phyloP scores from a whole-genome alignment of 2,113 vertebrate species.

The Crotalus tigris region DNA sequence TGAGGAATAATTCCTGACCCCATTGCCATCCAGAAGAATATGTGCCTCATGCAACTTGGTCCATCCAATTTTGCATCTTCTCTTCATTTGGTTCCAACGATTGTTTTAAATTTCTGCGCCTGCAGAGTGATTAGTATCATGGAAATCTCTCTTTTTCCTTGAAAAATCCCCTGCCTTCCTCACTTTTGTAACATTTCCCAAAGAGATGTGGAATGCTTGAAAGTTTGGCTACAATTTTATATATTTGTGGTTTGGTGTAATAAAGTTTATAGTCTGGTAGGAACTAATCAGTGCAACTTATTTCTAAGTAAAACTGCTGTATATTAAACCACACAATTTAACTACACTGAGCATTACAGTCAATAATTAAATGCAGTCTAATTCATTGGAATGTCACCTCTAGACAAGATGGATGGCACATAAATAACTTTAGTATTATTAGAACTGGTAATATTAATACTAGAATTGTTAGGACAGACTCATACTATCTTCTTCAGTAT shows the following conservation, averaged over 20 bases:
- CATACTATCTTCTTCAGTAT: neutral
- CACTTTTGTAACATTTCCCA: neutral
- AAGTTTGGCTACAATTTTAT: neutral
- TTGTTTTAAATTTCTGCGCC: neutral
- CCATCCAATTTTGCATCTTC: neutral
- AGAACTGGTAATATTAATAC: too few species aligned
- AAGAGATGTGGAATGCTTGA: neutral
- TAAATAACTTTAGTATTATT: neutral
- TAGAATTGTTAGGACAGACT: too few species aligned
- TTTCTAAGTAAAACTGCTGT: neutral
- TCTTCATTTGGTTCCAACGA: neutral
- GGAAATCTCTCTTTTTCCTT: neutral
- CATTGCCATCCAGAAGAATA: neutral
- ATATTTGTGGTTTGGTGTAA: neutral
- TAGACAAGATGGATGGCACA: neutral
- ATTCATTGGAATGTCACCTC: neutral
- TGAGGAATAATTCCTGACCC: neutral
- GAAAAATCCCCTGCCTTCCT: neutral
- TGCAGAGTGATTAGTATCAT: neutral
- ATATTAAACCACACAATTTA: neutral
- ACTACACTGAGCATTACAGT: neutral
- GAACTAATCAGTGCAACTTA: neutral
- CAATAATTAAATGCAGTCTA: neutral
- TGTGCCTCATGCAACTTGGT: neutral
- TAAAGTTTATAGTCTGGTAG: neutral